A percentile compares a stretch with the other conserved stretches of the same genome.
Evolutionary conservation across 2,888 invertebrate species (phyloP).

Genomic region (Nemurella pictetii): DNA sequence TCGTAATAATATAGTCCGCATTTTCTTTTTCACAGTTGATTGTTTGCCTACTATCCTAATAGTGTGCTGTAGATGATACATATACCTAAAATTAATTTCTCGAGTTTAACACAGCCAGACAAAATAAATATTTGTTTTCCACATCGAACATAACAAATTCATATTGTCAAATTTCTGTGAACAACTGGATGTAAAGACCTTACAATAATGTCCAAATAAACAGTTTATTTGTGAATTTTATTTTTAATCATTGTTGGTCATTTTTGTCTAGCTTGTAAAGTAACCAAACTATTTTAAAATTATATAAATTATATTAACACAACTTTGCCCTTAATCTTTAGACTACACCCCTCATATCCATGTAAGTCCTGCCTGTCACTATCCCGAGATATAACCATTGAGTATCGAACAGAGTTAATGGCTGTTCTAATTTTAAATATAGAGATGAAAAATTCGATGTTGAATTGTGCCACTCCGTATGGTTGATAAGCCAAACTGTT

Average conservation of each 20-base stretch:
- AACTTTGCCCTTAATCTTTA: background rate
- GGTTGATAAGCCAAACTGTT: too few species aligned
- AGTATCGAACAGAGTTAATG: background rate
- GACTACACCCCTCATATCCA: background rate
- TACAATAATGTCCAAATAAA: constrained; percentile 64
- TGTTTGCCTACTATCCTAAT: constrained; percentile 39
- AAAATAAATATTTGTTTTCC: constrained; percentile 49
- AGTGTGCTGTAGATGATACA: constrained; percentile 42
- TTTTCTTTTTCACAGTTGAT: constrained; percentile 37
- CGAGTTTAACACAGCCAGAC: constrained; percentile 37
- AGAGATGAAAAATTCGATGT: too few species aligned
- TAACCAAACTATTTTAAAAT: constrained; percentile 19
- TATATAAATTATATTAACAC: constrained; percentile 22
- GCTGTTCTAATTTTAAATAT: background rate
- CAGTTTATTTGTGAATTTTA: constrained; percentile 66
- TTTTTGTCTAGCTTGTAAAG: constrained; percentile 31
- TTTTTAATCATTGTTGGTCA: constrained; percentile 48
- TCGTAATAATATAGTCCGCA: constrained; percentile 39
- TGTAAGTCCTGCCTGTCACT: background rate
- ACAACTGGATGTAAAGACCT: constrained; percentile 53
- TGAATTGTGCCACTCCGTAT: too few species aligned
- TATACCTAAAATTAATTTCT: constrained; percentile 23
- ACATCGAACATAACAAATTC: constrained; percentile 50
- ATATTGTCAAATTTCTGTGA: constrained; percentile 56
- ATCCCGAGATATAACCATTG: background rate